Evolutionary conservation across 2,888 invertebrate genomes (phyloP).

Genomic region (Lasioglossum pauxillum): DNA sequence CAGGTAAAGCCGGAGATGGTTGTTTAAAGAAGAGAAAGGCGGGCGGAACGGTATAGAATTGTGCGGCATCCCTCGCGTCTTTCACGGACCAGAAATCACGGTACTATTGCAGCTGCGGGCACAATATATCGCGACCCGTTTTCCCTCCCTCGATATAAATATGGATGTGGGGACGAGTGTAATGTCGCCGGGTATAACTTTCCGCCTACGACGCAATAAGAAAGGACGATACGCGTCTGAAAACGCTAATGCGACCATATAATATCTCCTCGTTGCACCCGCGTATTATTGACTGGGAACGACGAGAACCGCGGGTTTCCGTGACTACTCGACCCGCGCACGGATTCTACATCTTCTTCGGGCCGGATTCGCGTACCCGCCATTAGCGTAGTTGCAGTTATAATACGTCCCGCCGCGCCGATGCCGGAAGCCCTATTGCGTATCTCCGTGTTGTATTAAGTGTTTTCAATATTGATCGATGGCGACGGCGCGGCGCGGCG

Average conservation of each 20-base stretch:
- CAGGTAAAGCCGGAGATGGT: neutral
- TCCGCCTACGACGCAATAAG: slow-evolving; percentile 28
- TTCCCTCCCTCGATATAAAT: slow-evolving; percentile 39
- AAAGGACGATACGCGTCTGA: slow-evolving; percentile 33
- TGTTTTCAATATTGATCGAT: neutral
- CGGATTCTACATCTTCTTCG: neutral
- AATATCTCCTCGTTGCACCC: slow-evolving; percentile 37
- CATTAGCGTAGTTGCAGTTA: neutral
- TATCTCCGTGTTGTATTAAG: neutral
- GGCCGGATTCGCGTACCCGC: neutral
- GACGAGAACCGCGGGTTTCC: neutral
- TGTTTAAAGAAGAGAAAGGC: neutral
- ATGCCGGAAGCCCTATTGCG: neutral
- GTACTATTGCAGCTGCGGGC: slow-evolving; percentile 11
- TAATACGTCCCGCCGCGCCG: neutral
- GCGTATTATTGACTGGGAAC: slow-evolving; percentile 23
- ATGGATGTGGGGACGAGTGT: slow-evolving; percentile 25
- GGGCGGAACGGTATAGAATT: neutral
- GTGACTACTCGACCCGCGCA: neutral
- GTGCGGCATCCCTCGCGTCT: neutral
- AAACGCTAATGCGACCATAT: slow-evolving; percentile 43
- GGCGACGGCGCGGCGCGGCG: too few species aligned
- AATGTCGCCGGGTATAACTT: slow-evolving; percentile 30
- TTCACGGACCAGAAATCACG: slow-evolving; percentile 27
- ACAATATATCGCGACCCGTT: slow-evolving; percentile 27